Evolutionary conservation across 2,113 vertebrate species (phyloP), one percentile per base, ranked within the genome.

Genomic region (Amphiprion ocellaris): DNA sequence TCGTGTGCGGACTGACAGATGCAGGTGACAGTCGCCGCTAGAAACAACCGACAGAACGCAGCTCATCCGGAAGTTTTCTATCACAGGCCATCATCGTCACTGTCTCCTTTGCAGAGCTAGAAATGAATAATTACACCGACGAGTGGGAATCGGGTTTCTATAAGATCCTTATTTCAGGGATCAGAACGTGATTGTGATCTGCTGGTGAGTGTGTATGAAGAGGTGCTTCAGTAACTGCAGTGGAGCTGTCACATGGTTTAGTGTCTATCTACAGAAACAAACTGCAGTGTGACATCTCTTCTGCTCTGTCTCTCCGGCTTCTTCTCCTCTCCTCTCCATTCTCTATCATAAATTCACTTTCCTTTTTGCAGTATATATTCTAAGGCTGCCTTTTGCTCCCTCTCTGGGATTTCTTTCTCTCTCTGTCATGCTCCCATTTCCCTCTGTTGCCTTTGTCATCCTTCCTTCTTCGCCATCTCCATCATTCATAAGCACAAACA

Each of bases 81-180:
- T 87, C 58, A 74, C 19, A 64, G 66, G 66, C 41, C 17, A 19
- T 56, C 55, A 41, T 71, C 55, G 54, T 82, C 1, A 11, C 54
- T 49, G 44, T 17, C 74, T 78, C 86, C 52, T 81, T 81, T 79
- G 70, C 81, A 55, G 56, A 46, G 49, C 49, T 75, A 8, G 2
- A 66, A 67, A 81, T 83, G 79, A 86, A 79, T 85, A 84, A 79
- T 82, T 82, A 59, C 23, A 67, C 58, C 64, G 67, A 59, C 55
- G 46, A 30, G n/a, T 70, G 68, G 79, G 61, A 79, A 83, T 79
- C 39, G 17, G 8, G 56, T 59, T 69, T 68, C 9, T 76, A 37
- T 81, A 76, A 28, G 33, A 69, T 79, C 46, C 68, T 69, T 84
- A 79, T 68, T 63, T 65, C 11, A 41, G 46, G 49, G 59, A 71